A percentile compares a stretch with the other conserved stretches of the same genome.
These are phyloP conservation scores for Lepidotrigona ventralis DNA, from an alignment of 1,140 invertebrate species.

Conservation along the genomic window DNA sequence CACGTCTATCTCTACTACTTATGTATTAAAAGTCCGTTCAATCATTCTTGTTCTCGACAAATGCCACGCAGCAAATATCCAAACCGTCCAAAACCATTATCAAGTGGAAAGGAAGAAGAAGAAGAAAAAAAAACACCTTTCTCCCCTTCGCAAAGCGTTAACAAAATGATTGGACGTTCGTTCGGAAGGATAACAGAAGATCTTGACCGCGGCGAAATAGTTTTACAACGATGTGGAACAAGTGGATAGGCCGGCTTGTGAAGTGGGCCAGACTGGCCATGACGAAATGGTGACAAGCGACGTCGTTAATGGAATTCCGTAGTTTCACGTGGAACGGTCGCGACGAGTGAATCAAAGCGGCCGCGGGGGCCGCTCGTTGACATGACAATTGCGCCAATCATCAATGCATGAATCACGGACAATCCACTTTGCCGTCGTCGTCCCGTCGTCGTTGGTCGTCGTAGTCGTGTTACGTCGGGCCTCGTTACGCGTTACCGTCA, in stretches of 20 bases:
- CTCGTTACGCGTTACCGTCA: conserved; percentile 65
- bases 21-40: no score
- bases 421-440: conserved; percentile 65
- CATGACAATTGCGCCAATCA: conserved; percentile 69
- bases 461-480: conserved; percentile 59
- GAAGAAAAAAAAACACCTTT: no score
- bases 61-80: no score
- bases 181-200: no score
- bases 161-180: no score
- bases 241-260: conserved; percentile 11
- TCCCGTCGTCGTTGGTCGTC: conserved; percentile 19
- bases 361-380: conserved; percentile 62
- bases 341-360: conserved; percentile 67
- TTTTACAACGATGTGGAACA: conserved; percentile 9
- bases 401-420: conserved; percentile 62
- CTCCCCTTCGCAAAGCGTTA: no score
- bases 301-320: conserved; percentile 65
- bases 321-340: conserved; percentile 56
- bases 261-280: conserved; percentile 27
- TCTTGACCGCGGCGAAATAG: not conserved
- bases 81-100: no score
- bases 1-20: no score
- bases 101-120: no score
- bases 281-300: conserved; percentile 48
- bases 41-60: no score